Conservation (phyloP, 2,113 vertebrate species). For the Promerops cafer region DNA sequence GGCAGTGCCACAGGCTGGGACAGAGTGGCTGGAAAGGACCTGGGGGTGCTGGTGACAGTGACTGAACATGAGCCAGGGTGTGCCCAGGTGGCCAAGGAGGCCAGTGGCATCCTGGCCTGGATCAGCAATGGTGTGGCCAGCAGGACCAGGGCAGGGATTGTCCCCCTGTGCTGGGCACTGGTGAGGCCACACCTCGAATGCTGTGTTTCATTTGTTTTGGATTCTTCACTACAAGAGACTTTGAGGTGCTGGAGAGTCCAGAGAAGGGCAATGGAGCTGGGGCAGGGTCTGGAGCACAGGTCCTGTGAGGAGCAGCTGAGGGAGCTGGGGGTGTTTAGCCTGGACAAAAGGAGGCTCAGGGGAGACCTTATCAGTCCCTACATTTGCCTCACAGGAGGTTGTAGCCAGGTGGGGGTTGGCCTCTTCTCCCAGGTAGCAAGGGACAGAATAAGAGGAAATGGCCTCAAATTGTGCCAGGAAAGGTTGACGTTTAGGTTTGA, state of each 20-base stretch:
- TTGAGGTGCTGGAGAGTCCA: neutral
- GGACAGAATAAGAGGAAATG: neutral
- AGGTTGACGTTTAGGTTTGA: neutral
- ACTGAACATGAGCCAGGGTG: neutral
- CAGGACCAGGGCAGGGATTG: neutral
- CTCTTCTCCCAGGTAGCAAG: neutral
- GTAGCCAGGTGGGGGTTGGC: neutral
- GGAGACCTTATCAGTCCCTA: accelerated
- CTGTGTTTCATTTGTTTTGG: neutral
- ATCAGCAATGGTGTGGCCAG: neutral
- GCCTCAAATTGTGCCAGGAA: neutral
- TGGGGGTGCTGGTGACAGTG: neutral
- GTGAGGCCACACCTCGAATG: accelerated
- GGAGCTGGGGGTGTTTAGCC: accelerated
- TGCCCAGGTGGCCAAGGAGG: neutral
- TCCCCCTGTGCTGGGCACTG: neutral
- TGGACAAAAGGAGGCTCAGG: neutral
- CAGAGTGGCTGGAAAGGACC: neutral
- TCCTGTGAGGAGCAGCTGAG: neutral
- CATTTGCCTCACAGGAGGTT: neutral
- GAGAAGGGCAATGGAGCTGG: accelerated
- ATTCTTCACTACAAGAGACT: neutral
- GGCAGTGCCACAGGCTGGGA: neutral
- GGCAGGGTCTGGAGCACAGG: neutral
- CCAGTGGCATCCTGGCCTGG: neutral